phyloP scores from a whole-genome alignment of 2,797 vertebrate genomes.

The Paguma larvata region DNA sequence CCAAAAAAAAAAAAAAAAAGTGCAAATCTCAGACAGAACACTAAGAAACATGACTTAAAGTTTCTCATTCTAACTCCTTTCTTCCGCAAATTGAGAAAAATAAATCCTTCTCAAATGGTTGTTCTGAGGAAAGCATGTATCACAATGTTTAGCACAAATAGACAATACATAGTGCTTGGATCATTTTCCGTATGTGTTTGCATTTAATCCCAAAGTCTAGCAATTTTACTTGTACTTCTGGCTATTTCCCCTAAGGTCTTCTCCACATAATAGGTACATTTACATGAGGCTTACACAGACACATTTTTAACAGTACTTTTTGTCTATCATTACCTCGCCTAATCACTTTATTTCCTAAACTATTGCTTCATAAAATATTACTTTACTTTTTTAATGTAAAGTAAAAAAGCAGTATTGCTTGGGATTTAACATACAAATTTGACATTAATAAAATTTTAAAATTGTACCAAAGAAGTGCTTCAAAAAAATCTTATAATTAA shows the following conservation, averaged over 20 bases:
- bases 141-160: background rate
- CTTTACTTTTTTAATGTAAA: background rate
- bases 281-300: background rate
- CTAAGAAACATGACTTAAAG: background rate
- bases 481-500: background rate
- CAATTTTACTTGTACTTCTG: background rate
- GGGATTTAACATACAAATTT: background rate
- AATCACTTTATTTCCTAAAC: background rate
- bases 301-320: background rate
- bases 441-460: background rate
- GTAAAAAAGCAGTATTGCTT: background rate
- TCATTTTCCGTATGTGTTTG: background rate
- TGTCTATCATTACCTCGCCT: background rate
- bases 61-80: constrained; percentile 27
- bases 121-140: background rate
- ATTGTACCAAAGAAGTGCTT: background rate
- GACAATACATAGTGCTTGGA: background rate
- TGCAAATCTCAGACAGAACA: background rate
- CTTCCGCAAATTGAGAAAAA: constrained; percentile 31
- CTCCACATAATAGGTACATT: background rate
- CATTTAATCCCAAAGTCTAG: constrained; percentile 5
- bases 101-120: constrained; percentile 38
- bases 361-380: background rate
- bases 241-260: background rate
- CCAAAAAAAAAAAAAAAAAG: constrained; percentile 35